Percentiles rank a stretch among this genome's conserved stretches.
Evolutionary conservation across 2,888 invertebrate species (phyloP).

Genomic region (Chrysina gloriosa): DNA sequence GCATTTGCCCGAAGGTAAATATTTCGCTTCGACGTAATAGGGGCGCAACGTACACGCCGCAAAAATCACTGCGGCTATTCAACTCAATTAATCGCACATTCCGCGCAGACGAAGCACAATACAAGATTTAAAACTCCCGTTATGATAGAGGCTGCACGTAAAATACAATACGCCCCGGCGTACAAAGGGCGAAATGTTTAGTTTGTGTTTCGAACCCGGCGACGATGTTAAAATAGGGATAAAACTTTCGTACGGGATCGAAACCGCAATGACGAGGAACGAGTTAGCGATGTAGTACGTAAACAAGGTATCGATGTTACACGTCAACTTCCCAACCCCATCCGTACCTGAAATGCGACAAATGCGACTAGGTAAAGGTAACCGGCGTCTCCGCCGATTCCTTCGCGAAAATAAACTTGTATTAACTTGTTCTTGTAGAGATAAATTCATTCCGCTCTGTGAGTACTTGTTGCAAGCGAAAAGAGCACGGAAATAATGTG

Average conservation of each 20-base stretch:
- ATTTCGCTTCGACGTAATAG: neutral
- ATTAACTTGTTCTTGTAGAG: no score
- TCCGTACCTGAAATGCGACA: no score
- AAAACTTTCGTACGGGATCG: neutral
- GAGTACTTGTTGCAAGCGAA: no score
- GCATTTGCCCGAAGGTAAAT: neutral
- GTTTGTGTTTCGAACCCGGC: neutral
- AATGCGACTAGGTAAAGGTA: no score
- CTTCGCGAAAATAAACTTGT: no score
- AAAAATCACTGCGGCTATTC: neutral
- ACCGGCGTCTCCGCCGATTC: no score
- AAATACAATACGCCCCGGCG: neutral
- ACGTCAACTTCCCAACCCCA: no score
- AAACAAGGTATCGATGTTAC: no score
- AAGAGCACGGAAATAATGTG: no score
- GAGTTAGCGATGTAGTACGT: no score
- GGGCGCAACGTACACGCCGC: neutral
- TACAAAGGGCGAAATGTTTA: neutral
- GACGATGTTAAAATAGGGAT: conserved; percentile 5
- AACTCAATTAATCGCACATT: neutral
- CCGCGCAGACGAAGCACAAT: neutral
- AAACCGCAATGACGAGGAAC: neutral
- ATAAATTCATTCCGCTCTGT: no score
- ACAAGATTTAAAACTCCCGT: neutral
- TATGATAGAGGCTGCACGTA: neutral